Conservation (phyloP, 2,113 vertebrate species). For the Megaleporinus macrocephalus region DNA sequence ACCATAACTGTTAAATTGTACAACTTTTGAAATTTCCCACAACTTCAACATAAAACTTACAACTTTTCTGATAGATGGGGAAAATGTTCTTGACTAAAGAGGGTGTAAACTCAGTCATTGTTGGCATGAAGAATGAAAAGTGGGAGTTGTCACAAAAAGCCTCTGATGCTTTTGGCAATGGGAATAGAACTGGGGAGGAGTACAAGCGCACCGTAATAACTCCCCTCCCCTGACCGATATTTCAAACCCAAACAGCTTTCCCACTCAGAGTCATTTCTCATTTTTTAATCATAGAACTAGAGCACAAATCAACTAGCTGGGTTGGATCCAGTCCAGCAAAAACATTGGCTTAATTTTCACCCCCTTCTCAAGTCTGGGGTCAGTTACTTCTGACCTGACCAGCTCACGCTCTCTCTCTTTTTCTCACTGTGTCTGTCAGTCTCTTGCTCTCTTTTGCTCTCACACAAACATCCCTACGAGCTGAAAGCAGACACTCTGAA, state of each 20-base stretch:
- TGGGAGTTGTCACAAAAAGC: constrained; percentile 44
- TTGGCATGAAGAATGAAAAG: constrained; percentile 28
- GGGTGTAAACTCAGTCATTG: constrained; percentile 44
- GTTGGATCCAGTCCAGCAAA: constrained; percentile 33
- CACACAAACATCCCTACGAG: constrained; percentile 10
- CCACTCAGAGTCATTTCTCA: constrained; percentile 55
- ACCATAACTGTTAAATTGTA: no score
- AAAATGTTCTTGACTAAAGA: constrained; percentile 30
- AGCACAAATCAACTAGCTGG: constrained; percentile 33
- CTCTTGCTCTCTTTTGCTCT: constrained; percentile 8
- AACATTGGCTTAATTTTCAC: constrained; percentile 40
- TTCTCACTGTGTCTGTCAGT: background rate
- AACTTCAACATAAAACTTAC: background rate
- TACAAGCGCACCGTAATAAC: constrained; percentile 36
- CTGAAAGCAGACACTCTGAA: constrained; percentile 1
- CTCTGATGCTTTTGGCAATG: constrained; percentile 43
- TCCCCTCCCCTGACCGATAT: constrained; percentile 30
- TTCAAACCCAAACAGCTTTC: constrained; percentile 63
- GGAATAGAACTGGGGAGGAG: constrained; percentile 37
- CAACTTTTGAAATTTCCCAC: constrained; percentile 6
- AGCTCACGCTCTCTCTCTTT: background rate
- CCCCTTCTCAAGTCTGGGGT: constrained; percentile 16
- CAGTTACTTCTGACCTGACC: constrained; percentile 39
- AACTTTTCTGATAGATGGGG: background rate
- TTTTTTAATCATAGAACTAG: constrained; percentile 41